Evolutionary conservation across 2,113 vertebrate species (phyloP).

Genomic region (Malurus elegans): DNA sequence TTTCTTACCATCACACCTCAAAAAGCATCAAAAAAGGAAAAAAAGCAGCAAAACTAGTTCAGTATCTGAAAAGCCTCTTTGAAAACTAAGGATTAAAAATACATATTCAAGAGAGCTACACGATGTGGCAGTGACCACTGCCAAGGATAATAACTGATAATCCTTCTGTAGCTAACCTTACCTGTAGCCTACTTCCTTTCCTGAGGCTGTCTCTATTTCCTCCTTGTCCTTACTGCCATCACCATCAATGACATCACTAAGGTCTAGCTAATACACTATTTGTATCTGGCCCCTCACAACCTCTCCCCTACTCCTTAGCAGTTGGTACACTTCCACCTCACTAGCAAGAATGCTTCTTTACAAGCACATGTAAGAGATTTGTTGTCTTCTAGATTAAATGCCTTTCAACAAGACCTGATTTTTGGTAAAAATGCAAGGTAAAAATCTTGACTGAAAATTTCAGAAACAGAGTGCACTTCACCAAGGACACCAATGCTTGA

Average conservation of each 20-base stretch:
- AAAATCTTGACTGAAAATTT: neutral
- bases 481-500: neutral
- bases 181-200: neutral
- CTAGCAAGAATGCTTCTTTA: neutral
- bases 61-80: neutral
- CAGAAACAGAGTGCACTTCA: neutral
- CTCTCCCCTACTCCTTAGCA: neutral
- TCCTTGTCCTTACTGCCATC: neutral
- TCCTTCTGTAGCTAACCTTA: neutral
- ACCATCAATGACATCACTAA: neutral
- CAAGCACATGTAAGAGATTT: neutral
- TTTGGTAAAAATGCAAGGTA: neutral
- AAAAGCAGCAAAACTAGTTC: neutral
- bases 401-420: neutral
- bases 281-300: neutral
- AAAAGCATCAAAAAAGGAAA: neutral
- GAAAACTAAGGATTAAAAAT: neutral
- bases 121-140: neutral
- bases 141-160: conserved; percentile 1
- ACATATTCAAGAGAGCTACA: neutral
- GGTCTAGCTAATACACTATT: neutral
- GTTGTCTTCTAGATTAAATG: neutral
- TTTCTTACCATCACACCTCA: neutral
- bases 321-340: neutral
- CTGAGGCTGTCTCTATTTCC: neutral